Evolutionary conservation across 1,140 invertebrate species (phyloP).

Genomic region (Lasioglossum albipes): DNA sequence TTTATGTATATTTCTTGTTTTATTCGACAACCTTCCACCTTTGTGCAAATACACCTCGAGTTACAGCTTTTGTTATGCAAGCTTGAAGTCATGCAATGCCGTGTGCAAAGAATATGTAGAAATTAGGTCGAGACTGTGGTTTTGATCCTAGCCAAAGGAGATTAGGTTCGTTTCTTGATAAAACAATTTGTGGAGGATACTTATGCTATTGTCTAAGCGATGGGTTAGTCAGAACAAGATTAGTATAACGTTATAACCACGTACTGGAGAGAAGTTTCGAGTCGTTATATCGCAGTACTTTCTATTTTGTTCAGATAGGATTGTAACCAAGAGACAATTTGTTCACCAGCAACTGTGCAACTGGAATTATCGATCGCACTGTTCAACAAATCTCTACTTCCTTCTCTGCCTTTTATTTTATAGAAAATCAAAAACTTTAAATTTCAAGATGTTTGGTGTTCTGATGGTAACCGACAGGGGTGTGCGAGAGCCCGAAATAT

Average conservation of each 20-base stretch:
- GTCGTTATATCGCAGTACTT: no score
- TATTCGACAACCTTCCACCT: constrained; percentile 18
- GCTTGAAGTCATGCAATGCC: constrained; percentile 42
- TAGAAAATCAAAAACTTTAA: no score
- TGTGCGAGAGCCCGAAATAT: no score
- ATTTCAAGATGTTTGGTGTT: no score
- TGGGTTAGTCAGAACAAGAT: background rate
- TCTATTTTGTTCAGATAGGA: no score
- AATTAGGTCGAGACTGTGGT: background rate
- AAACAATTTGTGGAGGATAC: no score
- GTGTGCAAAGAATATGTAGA: background rate
- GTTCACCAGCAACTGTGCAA: background rate
- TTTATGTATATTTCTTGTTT: background rate
- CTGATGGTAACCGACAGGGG: no score
- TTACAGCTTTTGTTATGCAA: constrained; percentile 31
- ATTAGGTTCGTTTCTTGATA: no score
- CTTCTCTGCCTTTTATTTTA: background rate
- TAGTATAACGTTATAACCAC: background rate
- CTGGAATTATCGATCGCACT: background rate
- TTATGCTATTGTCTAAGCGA: background rate
- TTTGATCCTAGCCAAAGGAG: background rate
- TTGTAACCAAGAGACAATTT: no score
- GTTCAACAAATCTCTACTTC: background rate
- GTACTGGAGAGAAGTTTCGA: no score
- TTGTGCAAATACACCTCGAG: constrained; percentile 17